Evolutionary conservation across 2,888 invertebrate genomes (phyloP), one percentile per base, ranked within the genome.

Genomic region (Drosophila subquinaria): DNA sequence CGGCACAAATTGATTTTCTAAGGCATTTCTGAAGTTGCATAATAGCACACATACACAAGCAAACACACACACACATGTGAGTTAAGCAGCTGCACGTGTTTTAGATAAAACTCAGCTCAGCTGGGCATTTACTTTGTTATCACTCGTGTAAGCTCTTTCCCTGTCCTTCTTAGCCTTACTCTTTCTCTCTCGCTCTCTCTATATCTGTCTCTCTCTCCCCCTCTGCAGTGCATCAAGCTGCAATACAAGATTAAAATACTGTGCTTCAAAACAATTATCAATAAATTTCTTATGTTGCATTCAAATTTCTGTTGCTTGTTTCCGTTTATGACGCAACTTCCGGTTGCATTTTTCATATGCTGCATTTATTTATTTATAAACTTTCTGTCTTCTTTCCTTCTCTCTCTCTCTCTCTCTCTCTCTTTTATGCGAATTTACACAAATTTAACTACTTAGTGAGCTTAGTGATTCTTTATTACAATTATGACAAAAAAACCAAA

Each of bases 1-100:
- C 59, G 57, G n/a, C 55, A 42, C 33, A 42, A 62, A 79, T 79
- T 63, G 69, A 80, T 64, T 69, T 76, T 63, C 13, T 73, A 30
- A 36, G 47, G 45, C 17, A 20, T 11, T 30, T 43, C 27, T 42
- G 9, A 27, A n/a, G 30, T 75, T 79, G 62, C 69, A 62, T 69
- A 60, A 72, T 50, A 55, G 1, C 27, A 13, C 23, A 23, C 13
- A 30, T 13, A 11, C 36, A 50, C 30, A 38, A 2, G 3, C 23
- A 23, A 3, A 23, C 50, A 30, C 38, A 30, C 27, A 13, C 36
- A 52, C 3, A 20, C 27, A 36, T 55, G 36, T 35, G 35, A 30
- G 35, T 51, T 3, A 43, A 56, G 13, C 20, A 61, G 51, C 30
- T 71, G 53, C 71, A 76, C 42, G 50, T 51, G 48, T 51, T 42